Evolutionary conservation across 1,140 invertebrate genomes (phyloP).

Genomic region (Cotesia chilonis): DNA sequence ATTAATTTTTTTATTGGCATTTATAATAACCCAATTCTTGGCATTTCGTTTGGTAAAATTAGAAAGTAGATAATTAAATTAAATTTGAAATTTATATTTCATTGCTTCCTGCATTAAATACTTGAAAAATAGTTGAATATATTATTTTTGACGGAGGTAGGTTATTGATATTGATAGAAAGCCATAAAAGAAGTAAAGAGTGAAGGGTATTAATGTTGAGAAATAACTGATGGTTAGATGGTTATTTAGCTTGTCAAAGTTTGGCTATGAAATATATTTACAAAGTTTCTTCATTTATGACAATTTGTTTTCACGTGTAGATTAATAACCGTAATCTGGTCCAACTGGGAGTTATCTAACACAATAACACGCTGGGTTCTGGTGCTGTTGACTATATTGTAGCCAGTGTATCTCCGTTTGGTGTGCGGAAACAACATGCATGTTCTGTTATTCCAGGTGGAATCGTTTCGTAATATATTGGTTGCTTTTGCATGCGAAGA

Average conservation of each 20-base stretch:
- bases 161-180: neutral
- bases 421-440: constrained; percentile 18
- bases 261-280: neutral
- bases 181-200: neutral
- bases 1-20: too few species aligned
- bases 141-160: neutral
- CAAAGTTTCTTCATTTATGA: constrained; percentile 10
- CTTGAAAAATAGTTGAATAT: too few species aligned
- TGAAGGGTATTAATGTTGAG: too few species aligned
- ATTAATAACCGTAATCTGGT: constrained; percentile 44
- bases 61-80: too few species aligned
- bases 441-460: constrained; percentile 13
- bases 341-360: constrained; percentile 16
- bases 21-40: too few species aligned
- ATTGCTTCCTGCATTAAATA: too few species aligned
- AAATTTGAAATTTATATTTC: too few species aligned
- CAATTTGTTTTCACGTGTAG: constrained; percentile 38
- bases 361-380: neutral
- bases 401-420: neutral
- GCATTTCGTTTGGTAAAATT: too few species aligned
- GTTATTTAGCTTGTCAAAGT: neutral
- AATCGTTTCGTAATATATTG: constrained; percentile 14
- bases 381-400: too few species aligned
- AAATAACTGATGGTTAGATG: neutral
- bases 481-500: neutral